Percentiles rank a stretch among this genome's conserved stretches.
Evolutionary conservation across 2,113 vertebrate species (phyloP).

Genomic region (Cyphomyrus plagiostoma): DNA sequence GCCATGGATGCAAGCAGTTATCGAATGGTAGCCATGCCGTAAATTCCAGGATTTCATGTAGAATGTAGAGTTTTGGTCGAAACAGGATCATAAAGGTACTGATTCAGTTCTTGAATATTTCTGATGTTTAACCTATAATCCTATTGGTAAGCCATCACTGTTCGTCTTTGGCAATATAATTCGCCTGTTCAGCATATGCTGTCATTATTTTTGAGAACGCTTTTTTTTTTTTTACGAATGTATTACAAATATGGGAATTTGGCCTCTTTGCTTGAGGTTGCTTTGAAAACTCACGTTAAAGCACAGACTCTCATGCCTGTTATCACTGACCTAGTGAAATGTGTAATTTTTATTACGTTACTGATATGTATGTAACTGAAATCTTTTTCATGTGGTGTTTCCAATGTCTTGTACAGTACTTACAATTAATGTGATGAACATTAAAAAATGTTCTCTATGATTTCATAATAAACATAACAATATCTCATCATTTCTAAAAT

Average conservation of each 20-base stretch:
- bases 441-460: not conserved
- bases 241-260: not conserved
- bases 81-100: not conserved
- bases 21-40: not conserved
- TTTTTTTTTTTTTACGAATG: not conserved
- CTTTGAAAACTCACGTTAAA: not conserved
- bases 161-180: not conserved
- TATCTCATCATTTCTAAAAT: not conserved
- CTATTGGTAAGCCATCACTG: not conserved
- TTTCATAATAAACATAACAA: not conserved
- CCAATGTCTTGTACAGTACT: not conserved
- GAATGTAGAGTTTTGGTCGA: not conserved
- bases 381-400: not conserved
- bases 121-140: not conserved
- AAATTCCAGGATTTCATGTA: not conserved
- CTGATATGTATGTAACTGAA: not conserved
- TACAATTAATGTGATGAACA: not conserved
- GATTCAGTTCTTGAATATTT: not conserved
- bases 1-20: not conserved
- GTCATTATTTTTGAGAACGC: not conserved
- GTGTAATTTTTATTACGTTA: not conserved
- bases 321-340: not conserved
- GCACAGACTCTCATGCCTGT: not conserved
- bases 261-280: not conserved
- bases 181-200: not conserved